A percentile compares a stretch with the other conserved stretches of the same genome.
Conservation (phyloP, 2,888 invertebrate species). For the Drosophila eohydei region DNA sequence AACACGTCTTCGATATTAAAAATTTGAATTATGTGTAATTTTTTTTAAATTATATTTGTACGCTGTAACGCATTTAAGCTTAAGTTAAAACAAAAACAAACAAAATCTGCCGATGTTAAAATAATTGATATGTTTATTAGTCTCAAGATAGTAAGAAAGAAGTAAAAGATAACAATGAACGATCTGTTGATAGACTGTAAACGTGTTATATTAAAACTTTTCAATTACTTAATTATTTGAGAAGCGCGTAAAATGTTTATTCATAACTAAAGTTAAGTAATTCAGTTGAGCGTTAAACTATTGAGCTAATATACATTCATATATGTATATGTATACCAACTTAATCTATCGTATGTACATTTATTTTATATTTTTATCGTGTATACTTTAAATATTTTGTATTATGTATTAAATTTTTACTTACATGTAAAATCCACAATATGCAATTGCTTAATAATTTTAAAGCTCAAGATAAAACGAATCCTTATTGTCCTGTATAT, state of each 20-base stretch:
- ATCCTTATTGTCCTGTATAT: conserved; percentile 44
- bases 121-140: conserved; percentile 38
- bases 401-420: conserved; percentile 22
- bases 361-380: conserved; percentile 27
- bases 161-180: neutral
- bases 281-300: conserved; percentile 39
- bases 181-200: conserved; percentile 5
- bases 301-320: conserved; percentile 12
- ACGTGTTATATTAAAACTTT: conserved; percentile 35
- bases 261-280: conserved; percentile 26
- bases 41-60: conserved; percentile 32
- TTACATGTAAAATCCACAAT: conserved; percentile 21
- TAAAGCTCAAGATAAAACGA: conserved; percentile 27
- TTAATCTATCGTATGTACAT: conserved; percentile 26
- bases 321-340: conserved; percentile 3
- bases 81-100: conserved; percentile 34
- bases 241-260: conserved; percentile 29
- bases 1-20: conserved; percentile 52
- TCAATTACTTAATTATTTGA: conserved; percentile 33
- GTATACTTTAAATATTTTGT: conserved; percentile 27
- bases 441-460: conserved; percentile 46
- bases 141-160: conserved; percentile 37
- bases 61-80: conserved; percentile 35
- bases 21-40: conserved; percentile 46
- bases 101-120: conserved; percentile 36